Evolutionary conservation across 2,797 vertebrate species (phyloP), one percentile per base, ranked within the genome.

Genomic region (Aulostomus chinensis): DNA sequence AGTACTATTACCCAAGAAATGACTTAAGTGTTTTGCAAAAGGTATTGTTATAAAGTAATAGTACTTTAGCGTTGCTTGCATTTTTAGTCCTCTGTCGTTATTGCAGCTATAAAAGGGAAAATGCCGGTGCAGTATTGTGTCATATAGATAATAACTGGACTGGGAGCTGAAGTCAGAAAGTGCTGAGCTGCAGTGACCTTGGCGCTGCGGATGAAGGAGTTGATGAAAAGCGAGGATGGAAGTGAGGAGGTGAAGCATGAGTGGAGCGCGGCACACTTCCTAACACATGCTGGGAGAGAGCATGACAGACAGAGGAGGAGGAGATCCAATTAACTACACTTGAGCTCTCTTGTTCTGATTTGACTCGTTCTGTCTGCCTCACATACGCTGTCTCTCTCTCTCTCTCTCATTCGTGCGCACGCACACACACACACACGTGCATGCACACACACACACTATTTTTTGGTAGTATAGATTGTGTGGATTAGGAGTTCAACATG

Each of bases 131-230:
- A 12, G 11, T 11, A 13, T 26, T 15, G 26, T 10, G 41, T 46
- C 39, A 62, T 30, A 11, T 11, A 35, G 40, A 67, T 11, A 46
- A 57, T 29, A 52, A 49, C 38, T 13, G 30, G 50, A 43, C 37
- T 15, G 42, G 37, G 45, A 1, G 18, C 4, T 28, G 55, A 17
- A 17, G 21, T 9, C 5, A n/a, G 16, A 18, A 22, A 25, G 45
- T 14, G 12, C 52, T 51, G 55, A 52, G 49, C 28, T 45, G 56
- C 57, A 29, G 55, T 67, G 78, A 80, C 76, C 66, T 72, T 57
- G 70, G 47, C 14, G 46, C 36, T 34, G 35, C 57, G 28, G 45
- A 60, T 30, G 46, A 55, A 40, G 43, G 60, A 56, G 51, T 5
- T 22, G 36, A 21, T 38, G 35, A 40, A n/a, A 30, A n/a, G 15